Percentiles rank a stretch among this genome's conserved stretches.
phyloP scores from a whole-genome alignment of 2,888 invertebrate genomes.

The Drosophila hawaiiensis region DNA sequence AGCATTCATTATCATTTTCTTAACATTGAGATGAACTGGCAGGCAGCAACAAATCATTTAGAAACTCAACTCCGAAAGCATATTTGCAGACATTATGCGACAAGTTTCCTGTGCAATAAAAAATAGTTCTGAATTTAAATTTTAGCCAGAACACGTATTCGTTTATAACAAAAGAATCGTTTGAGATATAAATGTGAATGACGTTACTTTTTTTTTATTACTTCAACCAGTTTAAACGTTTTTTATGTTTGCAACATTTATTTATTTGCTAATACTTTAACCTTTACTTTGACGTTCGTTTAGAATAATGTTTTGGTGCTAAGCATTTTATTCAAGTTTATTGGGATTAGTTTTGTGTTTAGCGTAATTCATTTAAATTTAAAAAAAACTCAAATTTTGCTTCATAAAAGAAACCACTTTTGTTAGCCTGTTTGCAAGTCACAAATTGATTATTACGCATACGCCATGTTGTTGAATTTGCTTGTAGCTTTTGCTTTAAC shows the following conservation, averaged over 20 bases:
- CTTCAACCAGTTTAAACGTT: conserved; percentile 26
- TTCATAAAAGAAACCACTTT: not conserved
- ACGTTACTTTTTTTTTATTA: conserved; percentile 7
- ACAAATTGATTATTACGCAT: conserved; percentile 17
- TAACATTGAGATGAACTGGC: conserved; percentile 14
- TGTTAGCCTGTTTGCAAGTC: not conserved
- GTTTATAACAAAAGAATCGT: conserved; percentile 56
- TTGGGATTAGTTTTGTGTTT: not conserved
- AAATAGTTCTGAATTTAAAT: not conserved
- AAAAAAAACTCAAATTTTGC: not conserved
- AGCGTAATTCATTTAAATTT: not conserved
- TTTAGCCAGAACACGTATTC: conserved; percentile 12
- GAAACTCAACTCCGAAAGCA: not conserved
- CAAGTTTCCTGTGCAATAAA: conserved; percentile 54
- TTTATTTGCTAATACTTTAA: conserved; percentile 1
- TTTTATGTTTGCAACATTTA: conserved; percentile 8
- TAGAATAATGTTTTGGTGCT: conserved; percentile 2
- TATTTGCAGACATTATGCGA: conserved; percentile 1
- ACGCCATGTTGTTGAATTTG: conserved; percentile 14
- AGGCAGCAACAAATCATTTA: not conserved
- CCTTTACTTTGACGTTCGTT: not conserved
- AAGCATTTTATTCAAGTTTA: not conserved
- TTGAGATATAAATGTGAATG: conserved; percentile 38
- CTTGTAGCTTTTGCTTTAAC: not conserved
- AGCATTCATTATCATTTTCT: conserved; percentile 15